Evolutionary conservation across 2,797 vertebrate genomes (phyloP).

Genomic region (Fundulus diaphanus): DNA sequence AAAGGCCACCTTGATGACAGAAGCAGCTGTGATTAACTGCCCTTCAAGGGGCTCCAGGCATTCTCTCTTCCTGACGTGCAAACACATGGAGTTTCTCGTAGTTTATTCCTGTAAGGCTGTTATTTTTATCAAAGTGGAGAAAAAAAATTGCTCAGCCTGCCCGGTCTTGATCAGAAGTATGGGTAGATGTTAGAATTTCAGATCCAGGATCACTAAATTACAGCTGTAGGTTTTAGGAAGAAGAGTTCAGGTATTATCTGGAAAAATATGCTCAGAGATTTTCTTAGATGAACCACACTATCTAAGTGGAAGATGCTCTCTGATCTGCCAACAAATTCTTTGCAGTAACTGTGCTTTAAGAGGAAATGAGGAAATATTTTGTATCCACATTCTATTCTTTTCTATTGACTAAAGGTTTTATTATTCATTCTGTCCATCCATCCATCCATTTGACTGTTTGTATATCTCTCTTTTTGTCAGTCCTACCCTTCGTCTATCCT

Average conservation of each 20-base stretch:
- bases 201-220: background rate
- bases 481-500: no score
- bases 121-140: background rate
- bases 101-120: conserved; percentile 11
- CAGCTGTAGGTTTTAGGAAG: background rate
- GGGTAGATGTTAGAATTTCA: background rate
- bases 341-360: background rate
- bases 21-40: conserved; percentile 58
- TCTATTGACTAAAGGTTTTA: no score
- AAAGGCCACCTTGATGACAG: conserved; percentile 51
- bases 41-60: conserved; percentile 30
- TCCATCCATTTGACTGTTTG: no score
- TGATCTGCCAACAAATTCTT: background rate
- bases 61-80: conserved; percentile 31
- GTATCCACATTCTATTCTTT: no score
- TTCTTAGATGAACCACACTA: background rate
- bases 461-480: no score
- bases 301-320: background rate
- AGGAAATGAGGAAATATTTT: no score
- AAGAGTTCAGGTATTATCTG: background rate
- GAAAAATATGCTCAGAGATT: background rate
- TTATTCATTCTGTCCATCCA: no score
- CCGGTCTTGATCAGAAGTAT: background rate
- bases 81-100: conserved; percentile 33
- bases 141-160: background rate